Evolutionary conservation across 2,113 vertebrate species (phyloP), one percentile per base, ranked within the genome.

Genomic region (Lamprotornis superbus): DNA sequence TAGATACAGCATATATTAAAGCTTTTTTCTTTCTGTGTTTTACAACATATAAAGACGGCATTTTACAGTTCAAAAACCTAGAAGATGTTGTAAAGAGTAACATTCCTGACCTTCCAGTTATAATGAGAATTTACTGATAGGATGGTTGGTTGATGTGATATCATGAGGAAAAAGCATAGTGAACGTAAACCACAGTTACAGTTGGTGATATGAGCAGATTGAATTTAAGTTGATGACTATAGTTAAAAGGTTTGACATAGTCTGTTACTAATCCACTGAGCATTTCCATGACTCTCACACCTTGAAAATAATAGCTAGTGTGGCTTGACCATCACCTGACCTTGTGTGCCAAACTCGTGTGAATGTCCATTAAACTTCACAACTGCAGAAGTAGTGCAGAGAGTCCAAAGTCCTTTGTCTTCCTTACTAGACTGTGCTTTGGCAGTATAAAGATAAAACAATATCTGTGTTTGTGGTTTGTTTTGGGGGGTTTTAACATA

Each of bases 221-320:
- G 87, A 87, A 88, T 83, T 89, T 91, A 91, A 95, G 31, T 71
- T 71, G n/a, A 28, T 93, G 84, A 95, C 84, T 95, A 44, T 22
- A 96, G 85, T 85, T 68, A 42, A 94, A 92, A 95, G 85, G 20
- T 87, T 87, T 86, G 75, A 50, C 65, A 49, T 73, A 35, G 53
- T 89, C 67, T 14, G 3, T 95, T 95, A 87, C 37, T 94, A 81
- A 95, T 95, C 75, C 69, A 18, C 46, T 76, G 80, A 79, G 64
- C 59, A 10, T 61, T 59, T 65, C 44, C 42, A 3, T 60, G 33
- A 20, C 47, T 67, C 57, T 85, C 33, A 68, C 65, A 83, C 44
- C 67, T 92, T 86, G 89, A 63, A 83, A 93, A 76, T 46, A 93
- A 55, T 78, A 87, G 15, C n/a, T 49, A 64, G n/a, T n/a, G 5